These are phyloP conservation scores for Lophius piscatorius DNA, from an alignment of 2,113 vertebrate genomes.

Conservation along the genomic window DNA sequence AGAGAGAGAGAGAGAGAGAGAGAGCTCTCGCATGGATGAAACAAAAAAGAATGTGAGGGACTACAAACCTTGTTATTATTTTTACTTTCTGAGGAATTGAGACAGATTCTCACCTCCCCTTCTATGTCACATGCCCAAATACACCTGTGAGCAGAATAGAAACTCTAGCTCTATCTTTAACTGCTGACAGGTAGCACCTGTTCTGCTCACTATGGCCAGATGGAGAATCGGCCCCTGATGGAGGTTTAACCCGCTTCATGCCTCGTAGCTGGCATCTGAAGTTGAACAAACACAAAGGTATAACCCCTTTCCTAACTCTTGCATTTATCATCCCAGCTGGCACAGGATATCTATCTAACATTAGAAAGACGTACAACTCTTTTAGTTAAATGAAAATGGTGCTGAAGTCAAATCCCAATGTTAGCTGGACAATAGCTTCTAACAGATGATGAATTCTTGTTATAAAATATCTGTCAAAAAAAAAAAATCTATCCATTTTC, in stretches of 20 bases:
- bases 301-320: conserved; percentile 10
- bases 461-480: too few species aligned
- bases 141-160: not conserved
- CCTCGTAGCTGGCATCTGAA: conserved; percentile 47
- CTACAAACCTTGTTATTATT: conserved; percentile 10
- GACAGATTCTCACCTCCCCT: conserved; percentile 9
- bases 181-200: conserved; percentile 69
- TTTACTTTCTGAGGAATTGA: conserved; percentile 3
- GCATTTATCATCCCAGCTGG: too few species aligned
- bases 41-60: not conserved
- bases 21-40: too few species aligned
- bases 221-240: conserved; percentile 58
- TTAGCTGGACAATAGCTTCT: too few species aligned
- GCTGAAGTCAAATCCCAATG: too few species aligned
- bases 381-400: too few species aligned
- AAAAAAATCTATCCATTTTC: too few species aligned
- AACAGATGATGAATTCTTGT: too few species aligned
- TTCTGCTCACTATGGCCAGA: conserved; percentile 57
- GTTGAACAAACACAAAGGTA: conserved; percentile 26
- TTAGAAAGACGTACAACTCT: too few species aligned
- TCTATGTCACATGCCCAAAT: not conserved
- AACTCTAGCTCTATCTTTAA: not conserved
- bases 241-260: conserved; percentile 45
- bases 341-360: too few species aligned
- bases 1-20: too few species aligned